Evolutionary conservation across 2,113 vertebrate genomes (phyloP).

Genomic region (Pomatorhinus ruficollis): DNA sequence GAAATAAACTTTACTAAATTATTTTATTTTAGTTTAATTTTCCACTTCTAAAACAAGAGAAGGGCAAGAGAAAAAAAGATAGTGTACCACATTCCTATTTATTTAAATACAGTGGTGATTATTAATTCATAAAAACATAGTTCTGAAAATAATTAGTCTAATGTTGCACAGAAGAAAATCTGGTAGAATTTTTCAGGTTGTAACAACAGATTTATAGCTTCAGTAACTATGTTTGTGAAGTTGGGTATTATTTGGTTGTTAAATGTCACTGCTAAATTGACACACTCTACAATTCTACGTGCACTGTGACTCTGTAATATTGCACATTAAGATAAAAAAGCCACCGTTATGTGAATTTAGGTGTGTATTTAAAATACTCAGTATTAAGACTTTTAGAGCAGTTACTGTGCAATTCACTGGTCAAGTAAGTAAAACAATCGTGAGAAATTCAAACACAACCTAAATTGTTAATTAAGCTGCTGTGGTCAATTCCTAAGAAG

Average conservation of each 20-base stretch:
- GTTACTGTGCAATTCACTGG: background rate
- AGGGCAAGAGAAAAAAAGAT: background rate
- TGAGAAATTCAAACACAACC: background rate
- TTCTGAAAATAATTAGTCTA: background rate
- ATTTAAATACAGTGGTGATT: background rate
- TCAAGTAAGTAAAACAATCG: background rate
- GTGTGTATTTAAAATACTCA: background rate
- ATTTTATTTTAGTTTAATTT: background rate
- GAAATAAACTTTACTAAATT: background rate
- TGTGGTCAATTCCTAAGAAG: background rate
- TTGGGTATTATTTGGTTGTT: background rate
- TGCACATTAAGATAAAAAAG: background rate
- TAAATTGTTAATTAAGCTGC: background rate
- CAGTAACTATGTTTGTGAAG: background rate
- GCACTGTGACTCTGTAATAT: background rate
- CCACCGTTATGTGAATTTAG: background rate
- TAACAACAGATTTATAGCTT: background rate
- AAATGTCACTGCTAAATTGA: background rate
- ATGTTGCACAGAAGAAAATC: background rate
- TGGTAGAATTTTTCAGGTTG: background rate
- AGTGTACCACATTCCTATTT: background rate
- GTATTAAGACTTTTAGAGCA: background rate
- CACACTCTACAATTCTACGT: background rate
- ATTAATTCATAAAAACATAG: background rate
- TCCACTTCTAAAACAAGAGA: background rate